Percentiles rank a stretch among this genome's conserved stretches.
phyloP scores from a whole-genome alignment of 1,140 invertebrate species.

The Drosophila nigromelanica region DNA sequence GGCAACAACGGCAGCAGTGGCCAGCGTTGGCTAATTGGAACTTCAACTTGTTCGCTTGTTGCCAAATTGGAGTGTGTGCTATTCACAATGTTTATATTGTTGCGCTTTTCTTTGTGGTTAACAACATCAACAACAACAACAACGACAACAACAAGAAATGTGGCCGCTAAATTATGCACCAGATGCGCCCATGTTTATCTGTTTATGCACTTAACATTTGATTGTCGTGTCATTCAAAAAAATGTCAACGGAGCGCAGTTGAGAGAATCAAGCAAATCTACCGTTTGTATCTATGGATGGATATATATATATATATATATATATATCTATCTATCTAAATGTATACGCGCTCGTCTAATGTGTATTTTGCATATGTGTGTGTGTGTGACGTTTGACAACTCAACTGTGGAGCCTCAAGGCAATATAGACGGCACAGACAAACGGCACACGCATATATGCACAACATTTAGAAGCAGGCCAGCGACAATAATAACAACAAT shows the following conservation, averaged over 20 bases:
- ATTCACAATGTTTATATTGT: slow-evolving; percentile 17
- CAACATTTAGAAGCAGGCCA: slow-evolving; percentile 43
- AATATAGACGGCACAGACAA: slow-evolving; percentile 23
- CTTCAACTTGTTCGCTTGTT: slow-evolving; percentile 59
- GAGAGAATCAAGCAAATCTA: slow-evolving; percentile 18
- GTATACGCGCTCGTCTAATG: no score
- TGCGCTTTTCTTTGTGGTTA: slow-evolving; percentile 35
- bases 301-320: slow-evolving; percentile 1
- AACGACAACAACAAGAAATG: neutral
- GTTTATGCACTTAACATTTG: slow-evolving; percentile 53
- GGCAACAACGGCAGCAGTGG: slow-evolving; percentile 11
- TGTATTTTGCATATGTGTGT: no score
- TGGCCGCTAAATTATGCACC: slow-evolving; percentile 58
- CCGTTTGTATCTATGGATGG: neutral
- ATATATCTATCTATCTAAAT: neutral
- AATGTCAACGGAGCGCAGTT: slow-evolving; percentile 47
- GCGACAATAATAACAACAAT: slow-evolving; percentile 36
- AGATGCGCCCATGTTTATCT: slow-evolving; percentile 54
- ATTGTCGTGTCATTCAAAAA: slow-evolving; percentile 57
- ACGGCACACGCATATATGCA: slow-evolving; percentile 17
- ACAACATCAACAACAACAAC: slow-evolving; percentile 23
- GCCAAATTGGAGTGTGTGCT: slow-evolving; percentile 45
- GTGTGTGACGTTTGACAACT: slow-evolving; percentile 66
- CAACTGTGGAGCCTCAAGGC: slow-evolving; percentile 75
- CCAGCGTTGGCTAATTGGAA: slow-evolving; percentile 57